A percentile compares a stretch with the other conserved stretches of the same genome.
phyloP scores from a whole-genome alignment of 2,797 vertebrate genomes.

The Centropyge bicolor region DNA sequence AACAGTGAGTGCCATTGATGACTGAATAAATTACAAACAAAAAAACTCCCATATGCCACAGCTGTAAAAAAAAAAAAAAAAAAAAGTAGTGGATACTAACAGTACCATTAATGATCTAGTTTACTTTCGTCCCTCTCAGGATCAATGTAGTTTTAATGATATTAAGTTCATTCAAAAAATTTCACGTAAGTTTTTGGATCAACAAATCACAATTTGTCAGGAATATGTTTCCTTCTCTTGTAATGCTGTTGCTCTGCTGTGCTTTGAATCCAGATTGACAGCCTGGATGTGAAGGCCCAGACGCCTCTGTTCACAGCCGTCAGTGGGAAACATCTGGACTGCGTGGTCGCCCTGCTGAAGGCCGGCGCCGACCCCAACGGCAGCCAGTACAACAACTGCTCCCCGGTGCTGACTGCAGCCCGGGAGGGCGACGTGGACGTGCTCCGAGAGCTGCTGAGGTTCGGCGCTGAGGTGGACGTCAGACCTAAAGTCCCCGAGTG shows the following conservation, averaged over 20 bases:
- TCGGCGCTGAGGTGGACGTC: slow-evolving; percentile 89
- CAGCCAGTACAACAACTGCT: slow-evolving; percentile 94
- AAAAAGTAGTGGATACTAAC: too few species aligned
- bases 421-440: slow-evolving; percentile 88
- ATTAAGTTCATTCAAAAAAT: neutral
- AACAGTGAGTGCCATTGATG: too few species aligned
- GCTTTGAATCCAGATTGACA: slow-evolving; percentile 85
- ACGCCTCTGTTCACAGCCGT: slow-evolving; percentile 95
- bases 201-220: neutral
- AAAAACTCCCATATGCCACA: too few species aligned
- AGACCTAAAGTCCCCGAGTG: slow-evolving; percentile 88
- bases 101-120: too few species aligned
- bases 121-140: too few species aligned
- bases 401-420: slow-evolving; percentile 90
- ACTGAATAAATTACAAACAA: too few species aligned
- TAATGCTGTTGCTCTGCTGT: neutral
- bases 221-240: neutral
- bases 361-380: slow-evolving; percentile 92
- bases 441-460: slow-evolving; percentile 88
- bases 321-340: slow-evolving; percentile 91
- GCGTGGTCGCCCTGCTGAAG: slow-evolving; percentile 88
- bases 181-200: neutral
- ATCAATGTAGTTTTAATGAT: neutral
- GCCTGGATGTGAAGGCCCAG: slow-evolving; percentile 95
- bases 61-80: too few species aligned